Percentiles rank a stretch among this genome's conserved stretches.
Evolutionary conservation across 2,797 vertebrate species (phyloP).

Genomic region (Cetoscarus ocellatus): DNA sequence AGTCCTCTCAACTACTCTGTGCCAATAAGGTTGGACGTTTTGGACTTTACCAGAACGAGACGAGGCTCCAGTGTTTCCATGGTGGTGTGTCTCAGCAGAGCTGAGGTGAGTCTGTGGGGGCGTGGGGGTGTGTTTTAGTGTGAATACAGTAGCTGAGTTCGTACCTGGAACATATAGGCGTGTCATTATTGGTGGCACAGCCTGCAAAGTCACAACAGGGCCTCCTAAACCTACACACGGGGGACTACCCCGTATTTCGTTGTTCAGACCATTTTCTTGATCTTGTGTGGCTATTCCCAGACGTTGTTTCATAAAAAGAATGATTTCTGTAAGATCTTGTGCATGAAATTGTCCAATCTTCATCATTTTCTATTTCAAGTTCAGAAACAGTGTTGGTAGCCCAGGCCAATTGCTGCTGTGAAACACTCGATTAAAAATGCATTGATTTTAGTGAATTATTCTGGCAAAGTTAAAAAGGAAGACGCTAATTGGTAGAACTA

Average conservation of each 20-base stretch:
- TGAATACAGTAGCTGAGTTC: conserved; percentile 17
- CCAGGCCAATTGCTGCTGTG: conserved; percentile 43
- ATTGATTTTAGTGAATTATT: conserved; percentile 74
- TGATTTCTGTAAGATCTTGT: background rate
- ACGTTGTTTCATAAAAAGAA: conserved; percentile 12
- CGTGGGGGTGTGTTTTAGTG: conserved; percentile 22
- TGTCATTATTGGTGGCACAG: conserved; percentile 35
- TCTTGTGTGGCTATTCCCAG: conserved; percentile 12
- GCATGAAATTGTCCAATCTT: conserved; percentile 14
- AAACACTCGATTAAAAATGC: conserved; percentile 71
- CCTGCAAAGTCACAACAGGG: conserved; percentile 40
- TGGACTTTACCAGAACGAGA: conserved; percentile 60
- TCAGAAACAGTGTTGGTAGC: conserved; percentile 30
- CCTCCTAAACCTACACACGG: background rate
- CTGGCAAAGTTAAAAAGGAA: conserved; percentile 68
- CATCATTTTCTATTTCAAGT: conserved; percentile 25
- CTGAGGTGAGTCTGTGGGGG: conserved; percentile 81
- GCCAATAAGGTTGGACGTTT: conserved; percentile 58
- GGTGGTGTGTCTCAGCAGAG: conserved; percentile 64
- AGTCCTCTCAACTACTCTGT: conserved; percentile 45
- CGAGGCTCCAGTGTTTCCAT: conserved; percentile 51
- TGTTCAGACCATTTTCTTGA: conserved; percentile 19
- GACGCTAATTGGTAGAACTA: conserved; percentile 69
- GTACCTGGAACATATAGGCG: conserved; percentile 23
- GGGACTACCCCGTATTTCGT: background rate